Conservation (phyloP, 2,888 invertebrate species). For the Gari tellinella region DNA sequence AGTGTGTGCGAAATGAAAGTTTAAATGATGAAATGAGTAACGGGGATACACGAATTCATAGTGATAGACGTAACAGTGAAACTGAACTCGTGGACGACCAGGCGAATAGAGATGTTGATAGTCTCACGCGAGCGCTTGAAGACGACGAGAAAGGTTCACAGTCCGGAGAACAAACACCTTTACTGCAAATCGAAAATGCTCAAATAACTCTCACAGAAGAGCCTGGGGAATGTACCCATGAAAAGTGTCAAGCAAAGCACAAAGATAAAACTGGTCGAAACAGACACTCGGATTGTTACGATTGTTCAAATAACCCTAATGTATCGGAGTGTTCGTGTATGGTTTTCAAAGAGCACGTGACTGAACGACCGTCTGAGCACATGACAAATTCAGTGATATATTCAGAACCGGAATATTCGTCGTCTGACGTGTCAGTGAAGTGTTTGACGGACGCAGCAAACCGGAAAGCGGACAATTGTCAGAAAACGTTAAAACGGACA, state of each 20-base stretch:
- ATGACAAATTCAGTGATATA: constrained; percentile 40
- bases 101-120: constrained; percentile 24
- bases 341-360: constrained; percentile 40
- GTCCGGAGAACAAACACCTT: constrained; percentile 39
- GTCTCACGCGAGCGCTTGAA: constrained; percentile 31
- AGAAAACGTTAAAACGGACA: constrained; percentile 55
- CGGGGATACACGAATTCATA: neutral
- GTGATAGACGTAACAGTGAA: too few relatives aligned
- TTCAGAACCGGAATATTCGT: constrained; percentile 58
- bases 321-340: constrained; percentile 4
- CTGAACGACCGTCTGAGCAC: constrained; percentile 20
- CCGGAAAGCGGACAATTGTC: constrained; percentile 37
- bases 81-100: constrained; percentile 2
- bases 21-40: constrained; percentile 5
- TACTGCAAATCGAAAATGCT: constrained; percentile 44
- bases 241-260: too few relatives aligned
- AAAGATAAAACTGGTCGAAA: too few relatives aligned
- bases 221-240: too few relatives aligned
- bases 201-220: constrained; percentile 13
- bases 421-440: constrained; percentile 53
- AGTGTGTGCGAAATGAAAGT: constrained; percentile 20
- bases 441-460: constrained; percentile 27
- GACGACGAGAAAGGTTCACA: constrained; percentile 39
- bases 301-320: neutral
- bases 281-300: too few relatives aligned